These are phyloP conservation scores for Porites evermanni DNA, from an alignment of 92 coral and sea anemone genomes.

Conservation along the genomic window DNA sequence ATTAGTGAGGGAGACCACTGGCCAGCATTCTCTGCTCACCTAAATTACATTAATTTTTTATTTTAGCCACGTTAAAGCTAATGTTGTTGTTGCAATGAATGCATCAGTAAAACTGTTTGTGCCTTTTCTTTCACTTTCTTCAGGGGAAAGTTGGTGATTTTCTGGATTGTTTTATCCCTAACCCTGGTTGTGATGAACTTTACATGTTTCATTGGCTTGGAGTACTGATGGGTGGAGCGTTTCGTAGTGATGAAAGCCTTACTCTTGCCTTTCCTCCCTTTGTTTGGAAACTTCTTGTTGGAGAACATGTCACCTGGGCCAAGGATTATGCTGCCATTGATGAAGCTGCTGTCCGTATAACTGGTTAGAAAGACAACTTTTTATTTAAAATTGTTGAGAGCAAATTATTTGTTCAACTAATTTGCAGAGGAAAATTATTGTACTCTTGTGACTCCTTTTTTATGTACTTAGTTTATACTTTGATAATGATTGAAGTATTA, in stretches of 20 bases:
- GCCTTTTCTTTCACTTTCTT: neutral
- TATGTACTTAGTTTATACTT: too few relatives aligned
- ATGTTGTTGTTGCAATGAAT: too few relatives aligned
- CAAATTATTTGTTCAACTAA: too few relatives aligned
- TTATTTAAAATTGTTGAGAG: neutral
- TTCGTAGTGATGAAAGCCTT: conserved; percentile 96
- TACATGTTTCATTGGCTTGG: conserved; percentile 84
- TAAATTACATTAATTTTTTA: too few relatives aligned
- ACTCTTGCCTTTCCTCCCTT: conserved; percentile 91
- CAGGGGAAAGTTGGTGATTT: conserved; percentile 91
- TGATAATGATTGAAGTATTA: too few relatives aligned
- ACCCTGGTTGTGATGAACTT: conserved; percentile 80
- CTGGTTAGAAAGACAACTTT: conserved; percentile 53
- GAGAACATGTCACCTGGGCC: conserved; percentile 99
- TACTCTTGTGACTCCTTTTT: too few relatives aligned
- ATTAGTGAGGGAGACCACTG: too few relatives aligned
- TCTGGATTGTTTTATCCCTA: conserved; percentile 90
- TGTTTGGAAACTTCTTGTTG: conserved; percentile 96
- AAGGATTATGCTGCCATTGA: conserved; percentile 88
- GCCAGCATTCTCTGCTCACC: too few relatives aligned
- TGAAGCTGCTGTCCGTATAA: conserved; percentile 83
- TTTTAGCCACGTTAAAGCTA: too few relatives aligned
- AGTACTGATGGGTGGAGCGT: conserved; percentile 90
- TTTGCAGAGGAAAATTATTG: too few relatives aligned
- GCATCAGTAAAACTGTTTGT: too few relatives aligned